Base-by-base conservation (phyloP, 2,888 invertebrate species). In the Eumerus sabulonum region DNA sequence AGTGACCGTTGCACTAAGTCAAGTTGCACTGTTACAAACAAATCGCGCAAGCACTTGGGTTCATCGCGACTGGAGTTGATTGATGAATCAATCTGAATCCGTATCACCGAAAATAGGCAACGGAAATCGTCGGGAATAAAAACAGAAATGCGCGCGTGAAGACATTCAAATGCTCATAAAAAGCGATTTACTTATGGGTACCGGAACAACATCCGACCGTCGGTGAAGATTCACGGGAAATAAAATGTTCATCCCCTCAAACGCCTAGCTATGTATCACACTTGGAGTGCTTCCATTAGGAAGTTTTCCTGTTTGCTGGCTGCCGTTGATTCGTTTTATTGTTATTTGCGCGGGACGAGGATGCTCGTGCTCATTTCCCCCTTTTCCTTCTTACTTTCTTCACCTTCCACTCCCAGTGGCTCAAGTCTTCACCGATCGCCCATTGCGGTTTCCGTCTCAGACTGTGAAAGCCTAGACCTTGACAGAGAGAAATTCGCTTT, bases 181-280 rank as follows among this genome's bases (percentile, higher is more conserved):
- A 54, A 54, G 64, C 47, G 45, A 54, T 64, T 54, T 27, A 7
- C 27, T 27, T 7, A 27, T 27, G 27, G 27, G 27, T 27, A 27
- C 27, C 27, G 27, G 27, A 27, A 27, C 27, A 27, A 27, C 27
- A 27, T 27, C 27, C 27, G 27, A 7, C 7, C 7, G 3, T 7
- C 27, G 7, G 27, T 27, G 54, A 47, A 36, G 64, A 48, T 18
- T 19, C 17, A 27, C 27, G 70, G 16, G 60, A 54, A 70, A 70
- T 70, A 60, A 62, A n/a, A 70, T 70, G 60, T 62, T 70, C 62
- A 60, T 62, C 53, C 53, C 47, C 54, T 62, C 60, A 48, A 62
- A 60, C 54, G 47, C 70, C 70, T 62, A n/a, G n/a, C n/a, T n/a
- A 70, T 70, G 60, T 62, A 70, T 70, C 62, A 70, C 60, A 70